Evolutionary conservation across 1,140 invertebrate genomes (phyloP).

Genomic region (Amyelois transitella): DNA sequence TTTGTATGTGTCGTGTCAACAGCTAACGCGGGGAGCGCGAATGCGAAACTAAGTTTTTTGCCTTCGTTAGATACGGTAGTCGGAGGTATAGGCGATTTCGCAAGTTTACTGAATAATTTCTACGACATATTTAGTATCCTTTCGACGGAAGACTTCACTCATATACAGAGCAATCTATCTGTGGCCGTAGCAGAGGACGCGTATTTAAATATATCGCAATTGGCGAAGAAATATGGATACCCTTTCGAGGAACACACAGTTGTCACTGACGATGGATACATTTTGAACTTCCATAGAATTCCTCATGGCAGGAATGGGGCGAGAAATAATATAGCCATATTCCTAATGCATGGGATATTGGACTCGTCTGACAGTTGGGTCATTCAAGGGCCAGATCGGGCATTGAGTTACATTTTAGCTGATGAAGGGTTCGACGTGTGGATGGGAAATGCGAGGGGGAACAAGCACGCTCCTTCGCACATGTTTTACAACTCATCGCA

Average conservation of each 20-base stretch:
- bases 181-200: slow-evolving; percentile 22
- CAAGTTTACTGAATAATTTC: not conserved
- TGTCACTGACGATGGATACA: slow-evolving; percentile 76
- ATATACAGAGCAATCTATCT: not conserved
- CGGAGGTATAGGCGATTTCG: not conserved
- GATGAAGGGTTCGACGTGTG: slow-evolving; percentile 83
- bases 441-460: slow-evolving; percentile 84
- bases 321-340: slow-evolving; percentile 53
- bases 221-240: slow-evolving; percentile 75
- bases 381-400: slow-evolving; percentile 70
- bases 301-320: slow-evolving; percentile 29
- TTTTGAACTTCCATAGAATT: slow-evolving; percentile 76
- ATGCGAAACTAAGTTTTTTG: not conserved
- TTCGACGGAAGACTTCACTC: not conserved
- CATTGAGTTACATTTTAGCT: slow-evolving; percentile 63
- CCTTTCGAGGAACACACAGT: slow-evolving; percentile 73
- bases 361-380: slow-evolving; percentile 78
- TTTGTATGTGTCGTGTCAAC: not conserved
- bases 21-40: not conserved
- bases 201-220: slow-evolving; percentile 38
- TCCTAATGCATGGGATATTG: slow-evolving; percentile 80
- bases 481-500: slow-evolving; percentile 42
- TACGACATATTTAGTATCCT: not conserved
- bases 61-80: not conserved
- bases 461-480: slow-evolving; percentile 78